Base-by-base conservation (phyloP, 1,140 invertebrate genomes). In the Pseudomyrmex flavicornis region DNA sequence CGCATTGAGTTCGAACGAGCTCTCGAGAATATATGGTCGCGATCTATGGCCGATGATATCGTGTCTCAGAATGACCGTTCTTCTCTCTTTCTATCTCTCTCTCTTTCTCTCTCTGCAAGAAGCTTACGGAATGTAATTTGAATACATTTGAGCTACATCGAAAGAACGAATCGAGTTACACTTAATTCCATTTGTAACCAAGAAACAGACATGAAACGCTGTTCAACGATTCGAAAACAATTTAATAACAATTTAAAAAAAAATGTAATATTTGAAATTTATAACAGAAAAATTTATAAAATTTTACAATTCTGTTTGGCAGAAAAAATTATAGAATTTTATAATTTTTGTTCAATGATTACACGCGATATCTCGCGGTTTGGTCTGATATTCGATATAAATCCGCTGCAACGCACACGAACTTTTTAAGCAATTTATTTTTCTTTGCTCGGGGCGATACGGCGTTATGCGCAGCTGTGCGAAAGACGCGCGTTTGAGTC, bases 1-100 rank as follows among this genome's bases (percentile, higher is more conserved):
- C 46, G 50, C 48, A 54, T 75, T 46, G 26, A 20, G 59, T 75
- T 75, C 62, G 44, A 82, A 82, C 58, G 70, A 82, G 59, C 70
- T 48, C 48, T 48, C 48, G 59, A 63, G 70, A 65, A 82, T 82
- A 75, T 82, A 82, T 63, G 59, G 17, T 46, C 20, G 22, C 15
- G 13, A 20, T 56, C 54, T n/a, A 20, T 20, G n/a, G 26, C 59
- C 70, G 48, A 48, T 12, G 20, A 79, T 70, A 48, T 80, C 22
- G 44, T n/a, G 44, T 7, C 70, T 59, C 70, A 80, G 22, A 26
- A 58, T 79, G 76, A 70, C 20, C 35, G 54, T 46, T 10, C 2
- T 35, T 13, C 35, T 7, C 35, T 35, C 35, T 35, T 35, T 5
- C 35, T 22, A 35, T 35, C 5, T 35, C 35, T 35, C 35, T 17